Conservation (phyloP, 2,888 invertebrate genomes). For the Allygus modestus region DNA sequence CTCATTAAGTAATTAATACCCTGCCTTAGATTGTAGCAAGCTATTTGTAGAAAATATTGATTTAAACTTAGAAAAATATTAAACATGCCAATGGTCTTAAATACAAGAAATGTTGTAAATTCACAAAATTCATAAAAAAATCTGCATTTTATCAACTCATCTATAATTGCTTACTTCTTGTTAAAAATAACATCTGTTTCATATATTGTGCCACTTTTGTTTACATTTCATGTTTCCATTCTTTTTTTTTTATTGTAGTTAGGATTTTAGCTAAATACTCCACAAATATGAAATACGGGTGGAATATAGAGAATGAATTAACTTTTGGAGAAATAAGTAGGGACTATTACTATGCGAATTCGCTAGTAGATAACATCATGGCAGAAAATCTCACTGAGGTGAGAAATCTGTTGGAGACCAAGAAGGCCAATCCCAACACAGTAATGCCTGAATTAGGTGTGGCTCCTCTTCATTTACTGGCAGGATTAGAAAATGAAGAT, state of each 20-base stretch:
- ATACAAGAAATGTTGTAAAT: no score
- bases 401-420: neutral
- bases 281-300: neutral
- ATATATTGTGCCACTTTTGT: neutral
- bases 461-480: slow-evolving; percentile 11
- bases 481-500: slow-evolving; percentile 29
- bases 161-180: no score
- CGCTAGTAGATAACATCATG: slow-evolving; percentile 23
- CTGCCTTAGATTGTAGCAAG: no score
- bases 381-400: slow-evolving; percentile 21
- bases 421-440: neutral
- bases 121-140: no score
- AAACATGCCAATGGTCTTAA: no score
- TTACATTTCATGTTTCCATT: neutral
- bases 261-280: neutral
- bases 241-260: neutral
- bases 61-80: no score
- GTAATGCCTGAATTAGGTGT: slow-evolving; percentile 19
- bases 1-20: no score
- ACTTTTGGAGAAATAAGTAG: slow-evolving; percentile 18
- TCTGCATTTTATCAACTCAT: no score
- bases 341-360: slow-evolving; percentile 25
- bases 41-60: no score
- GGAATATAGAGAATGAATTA: slow-evolving; percentile 12
- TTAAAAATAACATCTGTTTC: no score